Conservation (phyloP, 2,888 invertebrate species). For the Ypsolopha sequella region DNA sequence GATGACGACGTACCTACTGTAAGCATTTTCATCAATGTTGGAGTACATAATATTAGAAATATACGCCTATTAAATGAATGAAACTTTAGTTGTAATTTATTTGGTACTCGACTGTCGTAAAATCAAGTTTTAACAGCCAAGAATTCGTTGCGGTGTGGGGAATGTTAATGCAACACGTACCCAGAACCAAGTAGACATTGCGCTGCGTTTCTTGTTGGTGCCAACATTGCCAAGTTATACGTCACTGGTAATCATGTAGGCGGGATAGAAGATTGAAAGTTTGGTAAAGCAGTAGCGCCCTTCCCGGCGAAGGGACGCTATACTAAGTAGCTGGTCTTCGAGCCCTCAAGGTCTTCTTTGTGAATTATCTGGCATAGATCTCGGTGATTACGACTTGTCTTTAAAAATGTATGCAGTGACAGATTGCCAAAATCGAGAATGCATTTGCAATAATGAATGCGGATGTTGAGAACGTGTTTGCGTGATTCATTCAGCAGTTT, state of each 20-base stretch:
- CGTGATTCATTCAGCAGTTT: not conserved
- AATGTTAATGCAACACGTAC: constrained; percentile 29
- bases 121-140: constrained; percentile 5
- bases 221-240: constrained; percentile 42
- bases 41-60: too few relatives aligned
- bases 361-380: constrained; percentile 60
- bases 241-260: constrained; percentile 20
- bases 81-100: too few relatives aligned
- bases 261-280: not conserved
- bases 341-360: constrained; percentile 36
- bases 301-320: constrained; percentile 37
- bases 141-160: constrained; percentile 14
- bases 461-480: not conserved
- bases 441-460: not conserved
- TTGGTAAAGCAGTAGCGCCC: constrained; percentile 24
- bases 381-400: constrained; percentile 37
- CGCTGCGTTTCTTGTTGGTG: constrained; percentile 15
- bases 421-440: constrained; percentile 34
- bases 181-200: constrained; percentile 54
- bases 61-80: too few relatives aligned
- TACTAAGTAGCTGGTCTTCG: constrained; percentile 40
- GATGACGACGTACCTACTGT: too few relatives aligned
- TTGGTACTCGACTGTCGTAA: not conserved
- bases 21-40: too few relatives aligned
- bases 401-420: constrained; percentile 29